Conservation (phyloP, 2,113 vertebrate species). For the Oncorhynchus keta region DNA sequence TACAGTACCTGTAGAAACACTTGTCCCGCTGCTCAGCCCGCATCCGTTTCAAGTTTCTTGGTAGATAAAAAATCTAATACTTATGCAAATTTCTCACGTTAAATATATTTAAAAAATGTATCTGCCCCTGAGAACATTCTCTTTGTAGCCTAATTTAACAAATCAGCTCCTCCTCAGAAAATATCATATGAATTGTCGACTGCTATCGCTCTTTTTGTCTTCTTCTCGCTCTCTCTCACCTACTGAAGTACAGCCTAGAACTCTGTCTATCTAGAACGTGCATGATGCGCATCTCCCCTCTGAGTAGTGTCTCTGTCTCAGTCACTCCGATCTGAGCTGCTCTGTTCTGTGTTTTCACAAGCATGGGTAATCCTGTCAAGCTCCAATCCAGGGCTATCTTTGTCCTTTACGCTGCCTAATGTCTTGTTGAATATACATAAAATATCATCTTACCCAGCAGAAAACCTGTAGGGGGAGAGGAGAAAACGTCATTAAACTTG, state of each 20-base stretch:
- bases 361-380: constrained; percentile 7
- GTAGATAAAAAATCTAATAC: neutral
- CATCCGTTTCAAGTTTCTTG: neutral
- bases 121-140: too few relatives aligned
- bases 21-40: neutral
- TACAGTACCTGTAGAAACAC: neutral
- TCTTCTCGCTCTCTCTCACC: too few relatives aligned
- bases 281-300: neutral
- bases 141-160: too few relatives aligned
- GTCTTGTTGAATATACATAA: constrained; percentile 21
- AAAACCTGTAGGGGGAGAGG: constrained; percentile 8
- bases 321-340: neutral
- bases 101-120: too few relatives aligned
- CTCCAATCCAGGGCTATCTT: constrained; percentile 1
- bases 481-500: constrained; percentile 12
- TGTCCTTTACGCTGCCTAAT: neutral
- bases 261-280: neutral
- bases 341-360: neutral
- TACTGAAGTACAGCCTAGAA: too few relatives aligned
- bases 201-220: neutral
- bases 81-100: neutral
- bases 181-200: neutral
- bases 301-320: neutral
- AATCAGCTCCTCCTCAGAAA: neutral
- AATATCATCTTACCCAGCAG: neutral